Base-by-base conservation (phyloP, 2,888 invertebrate genomes). In the Ditylenchus weischeri region DNA sequence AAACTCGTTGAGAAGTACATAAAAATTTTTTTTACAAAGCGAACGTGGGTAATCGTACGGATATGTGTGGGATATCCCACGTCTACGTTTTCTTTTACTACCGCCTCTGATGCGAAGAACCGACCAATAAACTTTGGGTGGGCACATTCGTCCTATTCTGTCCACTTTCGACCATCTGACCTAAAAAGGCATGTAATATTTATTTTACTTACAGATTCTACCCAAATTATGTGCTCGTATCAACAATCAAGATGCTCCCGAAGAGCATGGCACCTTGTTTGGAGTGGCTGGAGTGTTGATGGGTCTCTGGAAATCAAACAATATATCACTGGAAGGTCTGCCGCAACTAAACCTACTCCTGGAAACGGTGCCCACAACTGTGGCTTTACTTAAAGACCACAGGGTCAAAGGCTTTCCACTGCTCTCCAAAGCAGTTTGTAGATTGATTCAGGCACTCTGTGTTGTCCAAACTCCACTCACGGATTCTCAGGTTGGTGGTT, bases 391-490 rank as follows among this genome's bases (percentile, higher is more conserved):
- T 15, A 57, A 13, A 11, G 36, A 67, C 50, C 69, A 67, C 19
- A 65, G 69, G 21, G 54, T 59, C 15, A 61, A 68, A 49, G 69
- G 69, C 19, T 62, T 64, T 38, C 23, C 57, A 13, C n/a, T 72
- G 47, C 65, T 66, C 23, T 63, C 69, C 51, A 65, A 68, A 10
- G 70, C 73, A 2, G 54, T 72, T 6, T 66, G 66, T 11, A 60
- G 72, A 11, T 59, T 66, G n/a, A 68, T 76, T 54, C 51, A 49
- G 18, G 69, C 64, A 19, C 57, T 74, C 29, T 69, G 74, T 18
- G 18, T 36, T 4, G 68, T 51, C 21, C 43, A 15, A 15, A 58
- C 68, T 18, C 62, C 62, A 6, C 65, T 68, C 19, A 57, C 64
- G 13, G 65, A 69, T 49, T 61, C 63, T 23, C 70, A 75, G 67